phyloP scores from a whole-genome alignment of 1,140 invertebrate species.

The Magallana ariakensis region DNA sequence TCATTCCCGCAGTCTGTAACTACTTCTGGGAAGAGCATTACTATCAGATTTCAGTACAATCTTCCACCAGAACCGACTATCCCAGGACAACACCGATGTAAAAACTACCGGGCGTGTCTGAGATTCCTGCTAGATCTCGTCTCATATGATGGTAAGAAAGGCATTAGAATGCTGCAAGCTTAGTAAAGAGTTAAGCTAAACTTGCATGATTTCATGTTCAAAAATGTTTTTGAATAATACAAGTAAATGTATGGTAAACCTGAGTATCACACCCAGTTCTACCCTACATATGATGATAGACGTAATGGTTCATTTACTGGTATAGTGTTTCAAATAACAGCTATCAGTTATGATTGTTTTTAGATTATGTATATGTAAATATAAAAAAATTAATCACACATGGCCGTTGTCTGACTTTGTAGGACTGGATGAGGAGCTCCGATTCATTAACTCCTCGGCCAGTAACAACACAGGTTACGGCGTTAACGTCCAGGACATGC shows the following conservation, averaged over 20 bases:
- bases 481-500: constrained; percentile 76
- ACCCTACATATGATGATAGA: too few species aligned
- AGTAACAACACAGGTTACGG: constrained; percentile 77
- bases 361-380: too few species aligned
- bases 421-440: constrained; percentile 73
- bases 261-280: too few species aligned
- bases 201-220: too few species aligned
- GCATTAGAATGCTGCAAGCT: too few species aligned
- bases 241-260: too few species aligned
- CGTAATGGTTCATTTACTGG: not conserved
- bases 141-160: constrained; percentile 64
- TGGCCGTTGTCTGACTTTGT: constrained; percentile 24
- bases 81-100: constrained; percentile 62
- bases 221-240: too few species aligned
- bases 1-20: constrained; percentile 76
- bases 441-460: constrained; percentile 71
- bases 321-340: not conserved
- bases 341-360: not conserved
- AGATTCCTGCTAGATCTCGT: constrained; percentile 72
- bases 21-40: constrained; percentile 64
- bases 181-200: too few species aligned
- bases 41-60: constrained; percentile 65
- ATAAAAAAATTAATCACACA: too few species aligned
- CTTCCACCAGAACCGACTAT: constrained; percentile 58
- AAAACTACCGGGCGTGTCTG: constrained; percentile 69